phyloP scores from a whole-genome alignment of 2,888 invertebrate species.

The Yponomeuta evonymella region DNA sequence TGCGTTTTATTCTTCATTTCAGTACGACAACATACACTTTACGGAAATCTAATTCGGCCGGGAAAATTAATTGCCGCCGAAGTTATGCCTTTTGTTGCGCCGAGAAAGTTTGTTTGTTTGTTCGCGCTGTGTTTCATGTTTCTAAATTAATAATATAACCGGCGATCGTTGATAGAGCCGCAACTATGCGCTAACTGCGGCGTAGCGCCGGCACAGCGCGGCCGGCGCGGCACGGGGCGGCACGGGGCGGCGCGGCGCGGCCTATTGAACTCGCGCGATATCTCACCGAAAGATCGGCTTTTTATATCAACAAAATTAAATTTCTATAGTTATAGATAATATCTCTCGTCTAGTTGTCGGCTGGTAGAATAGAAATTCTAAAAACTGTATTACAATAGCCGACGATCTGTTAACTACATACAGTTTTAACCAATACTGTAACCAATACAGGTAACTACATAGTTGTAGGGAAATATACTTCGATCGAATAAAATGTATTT shows the following conservation, averaged over 20 bases:
- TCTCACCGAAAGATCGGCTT: not conserved
- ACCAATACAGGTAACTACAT: too few relatives aligned
- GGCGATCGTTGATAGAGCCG: slow-evolving; percentile 8
- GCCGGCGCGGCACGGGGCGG: not conserved
- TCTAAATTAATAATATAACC: slow-evolving; percentile 18
- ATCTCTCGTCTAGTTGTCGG: too few relatives aligned
- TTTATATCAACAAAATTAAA: too few relatives aligned
- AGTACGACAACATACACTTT: not conserved
- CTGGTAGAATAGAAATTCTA: too few relatives aligned
- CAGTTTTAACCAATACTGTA: too few relatives aligned
- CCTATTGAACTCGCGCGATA: not conserved
- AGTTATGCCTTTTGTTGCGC: slow-evolving; percentile 34
- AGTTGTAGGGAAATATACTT: too few relatives aligned
- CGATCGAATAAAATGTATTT: too few relatives aligned
- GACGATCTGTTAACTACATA: too few relatives aligned
- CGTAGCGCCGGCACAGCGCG: not conserved
- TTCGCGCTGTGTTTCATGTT: slow-evolving; percentile 14
- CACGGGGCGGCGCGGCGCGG: not conserved
- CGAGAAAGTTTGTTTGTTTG: slow-evolving; percentile 26
- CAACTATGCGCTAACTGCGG: slow-evolving; percentile 18
- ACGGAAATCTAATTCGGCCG: slow-evolving; percentile 27
- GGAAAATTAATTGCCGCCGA: slow-evolving; percentile 36
- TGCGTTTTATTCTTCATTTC: too few relatives aligned
- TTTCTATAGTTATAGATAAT: too few relatives aligned
- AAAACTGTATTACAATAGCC: too few relatives aligned